Base-by-base conservation (phyloP, 2,797 vertebrate genomes). In the Tapirus indicus region DNA sequence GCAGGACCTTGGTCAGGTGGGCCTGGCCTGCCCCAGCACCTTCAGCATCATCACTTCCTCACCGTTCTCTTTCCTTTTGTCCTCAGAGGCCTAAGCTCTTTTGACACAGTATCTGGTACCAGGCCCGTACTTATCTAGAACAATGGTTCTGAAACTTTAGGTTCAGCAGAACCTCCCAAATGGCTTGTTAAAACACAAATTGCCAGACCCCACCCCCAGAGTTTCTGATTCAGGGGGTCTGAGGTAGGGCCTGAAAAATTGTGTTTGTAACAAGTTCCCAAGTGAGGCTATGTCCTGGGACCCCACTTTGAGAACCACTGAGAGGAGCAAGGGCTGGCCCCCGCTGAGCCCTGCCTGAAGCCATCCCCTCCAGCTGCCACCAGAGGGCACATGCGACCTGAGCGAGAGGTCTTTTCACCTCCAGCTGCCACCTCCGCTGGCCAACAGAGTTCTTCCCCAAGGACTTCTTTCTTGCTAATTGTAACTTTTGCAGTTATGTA, bases 301-400 rank as follows among this genome's bases (percentile, higher is more conserved):
- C 47, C 35, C 21, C 27, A 38, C 71, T 44, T 49, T 25, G 38
- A 95, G 75, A 94, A 88, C 41, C 83, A 6, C 38, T 41, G 71
- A 25, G 14, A 29, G 75, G 66, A 25, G 4, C 9, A 2, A 56
- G 56, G 29, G 11, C 52, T 9, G 75, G 49, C n/a, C 49, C 8
- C 38, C 38, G 4, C 38, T 38, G 38, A 11, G 14, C 25, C 60
- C 47, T 20, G 16, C 52, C 41, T 47, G 56, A 79, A 20, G 56
- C 77, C 87, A 71, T 94, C 82, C 29, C 68, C 32, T 14, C 25
- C 35, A 38, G 87, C 89, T 58, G 96, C 96, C 98, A 95, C 96
- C 80, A 97, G 98, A 52, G 98, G 98, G 95, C 97, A 49, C 95
- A 72, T 27, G 25, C 2, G 2, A 23, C 77, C 84, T 94, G 16